Conservation (phyloP, 2,113 vertebrate genomes). For the Aptenodytes forsteri region DNA sequence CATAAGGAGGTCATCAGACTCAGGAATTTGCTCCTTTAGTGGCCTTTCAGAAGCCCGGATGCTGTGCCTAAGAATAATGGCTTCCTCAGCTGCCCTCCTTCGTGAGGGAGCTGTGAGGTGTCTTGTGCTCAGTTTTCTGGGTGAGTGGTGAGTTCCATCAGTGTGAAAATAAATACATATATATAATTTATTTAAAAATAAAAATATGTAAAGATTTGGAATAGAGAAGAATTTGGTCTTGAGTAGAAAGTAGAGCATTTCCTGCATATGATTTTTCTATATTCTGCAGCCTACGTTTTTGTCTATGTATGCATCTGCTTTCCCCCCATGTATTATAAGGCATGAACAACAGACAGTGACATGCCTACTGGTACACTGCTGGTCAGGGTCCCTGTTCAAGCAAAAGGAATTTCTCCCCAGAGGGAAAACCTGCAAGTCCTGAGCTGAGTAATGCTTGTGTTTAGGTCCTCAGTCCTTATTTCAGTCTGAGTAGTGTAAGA, state of each 20-base stretch:
- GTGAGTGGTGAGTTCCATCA: neutral
- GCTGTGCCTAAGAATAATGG: neutral
- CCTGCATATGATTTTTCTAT: neutral
- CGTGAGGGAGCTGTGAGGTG: neutral
- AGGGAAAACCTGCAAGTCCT: neutral
- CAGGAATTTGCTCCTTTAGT: neutral
- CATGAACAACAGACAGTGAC: neutral
- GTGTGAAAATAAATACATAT: neutral
- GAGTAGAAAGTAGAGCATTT: neutral
- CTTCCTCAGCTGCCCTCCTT: neutral
- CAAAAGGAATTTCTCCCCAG: neutral
- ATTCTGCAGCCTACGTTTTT: neutral
- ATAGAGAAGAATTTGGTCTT: neutral
- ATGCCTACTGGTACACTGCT: neutral
- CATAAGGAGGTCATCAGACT: neutral
- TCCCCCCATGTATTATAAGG: neutral
- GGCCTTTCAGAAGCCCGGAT: neutral
- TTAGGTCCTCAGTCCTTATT: neutral
- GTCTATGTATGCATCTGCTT: neutral
- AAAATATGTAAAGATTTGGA: neutral
- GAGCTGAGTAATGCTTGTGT: neutral
- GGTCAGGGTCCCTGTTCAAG: neutral
- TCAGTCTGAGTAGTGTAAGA: neutral
- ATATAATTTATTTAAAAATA: neutral
- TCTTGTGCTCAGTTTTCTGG: neutral